Evolutionary conservation across 2,113 vertebrate species (phyloP).

Genomic region (Ptyas mucosa): DNA sequence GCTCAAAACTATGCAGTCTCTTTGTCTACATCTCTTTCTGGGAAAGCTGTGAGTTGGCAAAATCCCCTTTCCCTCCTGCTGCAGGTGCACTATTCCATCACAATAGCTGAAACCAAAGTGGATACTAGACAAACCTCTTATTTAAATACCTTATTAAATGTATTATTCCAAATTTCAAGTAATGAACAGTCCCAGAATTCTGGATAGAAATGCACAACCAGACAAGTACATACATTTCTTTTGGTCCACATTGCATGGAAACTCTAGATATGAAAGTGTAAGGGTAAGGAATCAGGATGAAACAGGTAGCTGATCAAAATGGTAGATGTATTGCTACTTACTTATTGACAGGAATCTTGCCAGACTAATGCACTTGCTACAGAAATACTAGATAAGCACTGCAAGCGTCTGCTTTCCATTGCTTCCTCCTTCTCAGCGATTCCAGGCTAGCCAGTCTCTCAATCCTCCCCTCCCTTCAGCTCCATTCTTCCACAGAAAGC

Average conservation of each 20-base stretch:
- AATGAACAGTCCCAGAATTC: too few relatives aligned
- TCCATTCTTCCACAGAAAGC: not conserved
- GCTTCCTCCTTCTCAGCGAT: not conserved
- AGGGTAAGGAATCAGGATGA: not conserved
- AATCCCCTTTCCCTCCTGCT: not conserved
- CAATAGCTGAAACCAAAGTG: not conserved
- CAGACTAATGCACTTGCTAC: not conserved
- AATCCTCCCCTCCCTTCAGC: not conserved
- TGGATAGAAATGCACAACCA: not conserved
- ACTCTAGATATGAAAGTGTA: not conserved
- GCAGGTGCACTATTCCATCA: not conserved
- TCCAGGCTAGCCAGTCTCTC: not conserved
- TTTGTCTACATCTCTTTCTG: not conserved
- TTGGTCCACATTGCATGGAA: not conserved
- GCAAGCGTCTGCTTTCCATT: not conserved
- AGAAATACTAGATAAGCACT: not conserved
- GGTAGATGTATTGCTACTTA: not conserved
- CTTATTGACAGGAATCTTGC: not conserved
- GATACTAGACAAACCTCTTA: not conserved
- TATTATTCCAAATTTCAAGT: not conserved
- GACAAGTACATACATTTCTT: not conserved
- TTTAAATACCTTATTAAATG: not conserved
- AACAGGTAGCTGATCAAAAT: not conserved
- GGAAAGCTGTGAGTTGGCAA: not conserved
- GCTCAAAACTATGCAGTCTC: not conserved